These are phyloP conservation scores for Apeltes quadracus DNA, from an alignment of 2,113 vertebrate genomes.

Conservation along the genomic window DNA sequence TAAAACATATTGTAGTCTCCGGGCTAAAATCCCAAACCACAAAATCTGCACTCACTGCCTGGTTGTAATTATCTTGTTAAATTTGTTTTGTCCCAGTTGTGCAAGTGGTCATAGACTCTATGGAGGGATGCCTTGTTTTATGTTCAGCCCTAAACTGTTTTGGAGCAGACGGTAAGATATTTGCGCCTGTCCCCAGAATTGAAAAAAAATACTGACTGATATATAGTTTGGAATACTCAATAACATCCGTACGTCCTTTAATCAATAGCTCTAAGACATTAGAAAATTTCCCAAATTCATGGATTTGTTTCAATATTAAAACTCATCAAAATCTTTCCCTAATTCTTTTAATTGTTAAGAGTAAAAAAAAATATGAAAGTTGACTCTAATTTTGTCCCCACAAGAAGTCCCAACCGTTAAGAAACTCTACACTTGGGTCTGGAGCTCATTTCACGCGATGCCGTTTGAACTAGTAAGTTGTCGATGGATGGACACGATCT, in stretches of 20 bases:
- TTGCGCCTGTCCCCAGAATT: not conserved
- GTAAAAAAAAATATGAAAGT: too few relatives aligned
- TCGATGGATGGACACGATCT: too few relatives aligned
- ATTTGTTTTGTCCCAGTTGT: conserved; percentile 35
- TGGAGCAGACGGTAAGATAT: not conserved
- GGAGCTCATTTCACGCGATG: too few relatives aligned
- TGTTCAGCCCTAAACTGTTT: conserved; percentile 13
- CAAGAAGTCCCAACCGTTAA: too few relatives aligned
- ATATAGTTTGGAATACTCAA: not conserved
- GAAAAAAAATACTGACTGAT: not conserved
- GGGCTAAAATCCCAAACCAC: conserved; percentile 28
- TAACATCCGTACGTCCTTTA: not conserved
- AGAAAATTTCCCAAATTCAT: too few relatives aligned
- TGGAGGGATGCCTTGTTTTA: not conserved
- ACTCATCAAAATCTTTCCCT: too few relatives aligned
- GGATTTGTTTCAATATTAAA: too few relatives aligned
- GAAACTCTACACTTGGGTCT: too few relatives aligned
- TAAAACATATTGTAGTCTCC: conserved; percentile 17
- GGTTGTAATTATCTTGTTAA: conserved; percentile 61
- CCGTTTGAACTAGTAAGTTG: too few relatives aligned
- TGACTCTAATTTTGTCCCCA: too few relatives aligned
- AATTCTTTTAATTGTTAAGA: too few relatives aligned
- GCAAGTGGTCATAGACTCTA: not conserved
- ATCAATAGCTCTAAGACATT: not conserved
- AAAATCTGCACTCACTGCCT: conserved; percentile 31